Evolutionary conservation across 2,797 vertebrate species (phyloP).

Genomic region (Manis crassicaudata): DNA sequence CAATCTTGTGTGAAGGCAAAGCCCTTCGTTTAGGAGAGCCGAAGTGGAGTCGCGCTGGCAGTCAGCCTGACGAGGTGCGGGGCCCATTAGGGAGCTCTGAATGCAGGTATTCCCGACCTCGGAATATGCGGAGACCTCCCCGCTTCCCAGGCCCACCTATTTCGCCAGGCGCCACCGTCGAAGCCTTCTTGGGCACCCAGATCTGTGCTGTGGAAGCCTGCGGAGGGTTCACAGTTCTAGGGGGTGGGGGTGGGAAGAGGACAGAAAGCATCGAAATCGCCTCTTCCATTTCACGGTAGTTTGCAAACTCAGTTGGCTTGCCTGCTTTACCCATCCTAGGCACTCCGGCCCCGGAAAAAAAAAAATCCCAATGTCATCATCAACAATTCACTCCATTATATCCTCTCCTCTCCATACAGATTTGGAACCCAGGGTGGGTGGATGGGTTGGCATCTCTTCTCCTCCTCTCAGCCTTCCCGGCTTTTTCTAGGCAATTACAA

Average conservation of each 20-base stretch:
- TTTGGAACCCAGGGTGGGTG: neutral
- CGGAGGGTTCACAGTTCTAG: neutral
- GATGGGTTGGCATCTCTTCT: slow-evolving; percentile 46
- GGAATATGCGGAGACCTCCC: neutral
- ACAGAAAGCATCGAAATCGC: slow-evolving; percentile 31
- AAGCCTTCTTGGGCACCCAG: neutral
- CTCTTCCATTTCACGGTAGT: slow-evolving; percentile 27
- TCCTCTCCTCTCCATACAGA: slow-evolving; percentile 22
- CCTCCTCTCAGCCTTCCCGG: neutral
- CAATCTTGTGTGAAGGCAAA: slow-evolving; percentile 16
- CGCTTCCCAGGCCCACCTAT: neutral
- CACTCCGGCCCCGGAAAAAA: neutral
- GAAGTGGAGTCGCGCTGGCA: neutral
- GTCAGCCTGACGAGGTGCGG: neutral
- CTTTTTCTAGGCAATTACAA: slow-evolving; percentile 70
- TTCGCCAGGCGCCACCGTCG: rapidly evolving
- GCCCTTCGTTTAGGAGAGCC: neutral
- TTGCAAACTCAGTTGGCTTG: slow-evolving; percentile 53
- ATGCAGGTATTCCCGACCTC: neutral
- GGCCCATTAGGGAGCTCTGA: neutral
- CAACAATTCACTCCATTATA: slow-evolving; percentile 56
- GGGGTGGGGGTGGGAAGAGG: neutral
- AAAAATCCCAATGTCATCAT: neutral
- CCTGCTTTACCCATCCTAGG: slow-evolving; percentile 43
- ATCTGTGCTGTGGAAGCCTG: slow-evolving; percentile 31